Evolutionary conservation across 2,797 vertebrate species (phyloP).

Genomic region (Lates japonicus): DNA sequence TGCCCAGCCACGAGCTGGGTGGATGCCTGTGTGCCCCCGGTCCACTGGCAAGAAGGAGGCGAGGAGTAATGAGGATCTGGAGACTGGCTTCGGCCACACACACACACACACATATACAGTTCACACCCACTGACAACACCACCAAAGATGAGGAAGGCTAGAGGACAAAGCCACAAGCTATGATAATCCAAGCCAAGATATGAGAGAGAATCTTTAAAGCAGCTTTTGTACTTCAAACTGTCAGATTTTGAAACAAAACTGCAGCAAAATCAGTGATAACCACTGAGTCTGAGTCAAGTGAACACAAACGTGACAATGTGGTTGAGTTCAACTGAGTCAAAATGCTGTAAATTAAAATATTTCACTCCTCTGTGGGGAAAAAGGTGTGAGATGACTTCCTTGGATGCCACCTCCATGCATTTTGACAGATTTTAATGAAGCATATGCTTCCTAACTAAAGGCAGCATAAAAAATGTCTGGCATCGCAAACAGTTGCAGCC

Average conservation of each 20-base stretch:
- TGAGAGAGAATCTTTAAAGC: constrained; percentile 24
- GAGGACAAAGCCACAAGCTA: constrained; percentile 42
- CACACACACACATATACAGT: constrained; percentile 27
- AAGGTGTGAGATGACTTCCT: constrained; percentile 69
- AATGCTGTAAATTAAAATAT: constrained; percentile 58
- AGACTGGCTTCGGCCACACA: constrained; percentile 53
- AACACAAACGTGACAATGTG: constrained; percentile 14
- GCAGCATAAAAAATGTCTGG: constrained; percentile 57
- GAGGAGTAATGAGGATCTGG: constrained; percentile 79
- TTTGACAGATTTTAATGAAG: constrained; percentile 86
- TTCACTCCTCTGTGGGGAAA: constrained; percentile 44
- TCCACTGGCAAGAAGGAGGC: constrained; percentile 66
- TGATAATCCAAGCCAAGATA: neutral
- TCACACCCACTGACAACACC: constrained; percentile 6
- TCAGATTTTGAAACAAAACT: constrained; percentile 9
- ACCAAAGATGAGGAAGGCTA: constrained; percentile 12
- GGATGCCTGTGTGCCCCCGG: constrained; percentile 62
- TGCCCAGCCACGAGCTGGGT: constrained; percentile 70
- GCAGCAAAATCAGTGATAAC: neutral
- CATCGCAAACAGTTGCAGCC: constrained; percentile 59
- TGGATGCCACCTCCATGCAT: constrained; percentile 60
- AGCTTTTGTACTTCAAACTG: constrained; percentile 5
- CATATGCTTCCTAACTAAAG: constrained; percentile 81
- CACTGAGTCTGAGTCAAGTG: constrained; percentile 2
- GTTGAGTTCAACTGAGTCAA: constrained; percentile 34